Evolutionary conservation across 1,140 invertebrate genomes (phyloP).

Genomic region (Rhyzopertha dominica): DNA sequence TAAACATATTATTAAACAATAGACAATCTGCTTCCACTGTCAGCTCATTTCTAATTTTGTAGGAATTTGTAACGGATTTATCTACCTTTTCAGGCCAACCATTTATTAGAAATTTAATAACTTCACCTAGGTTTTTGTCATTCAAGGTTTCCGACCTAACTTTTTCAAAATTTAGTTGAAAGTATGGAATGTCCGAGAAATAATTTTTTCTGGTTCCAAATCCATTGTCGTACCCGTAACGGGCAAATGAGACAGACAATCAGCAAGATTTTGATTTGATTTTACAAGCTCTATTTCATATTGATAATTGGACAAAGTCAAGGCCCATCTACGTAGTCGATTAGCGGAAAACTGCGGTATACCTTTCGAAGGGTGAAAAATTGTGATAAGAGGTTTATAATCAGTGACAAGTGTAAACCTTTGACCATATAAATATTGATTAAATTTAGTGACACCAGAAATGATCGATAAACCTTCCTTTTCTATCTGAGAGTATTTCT

Average conservation of each 20-base stretch:
- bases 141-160: background rate
- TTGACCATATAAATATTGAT: conserved; percentile 50
- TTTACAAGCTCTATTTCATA: conserved; percentile 37
- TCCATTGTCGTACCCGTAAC: background rate
- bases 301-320: conserved; percentile 35
- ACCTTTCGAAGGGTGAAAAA: conserved; percentile 41
- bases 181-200: background rate
- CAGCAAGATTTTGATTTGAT: conserved; percentile 30
- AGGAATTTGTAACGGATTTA: background rate
- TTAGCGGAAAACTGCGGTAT: conserved; percentile 31
- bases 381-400: conserved; percentile 46
- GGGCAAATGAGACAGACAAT: conserved; percentile 33
- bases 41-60: conserved; percentile 4
- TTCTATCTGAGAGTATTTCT: conserved; percentile 51
- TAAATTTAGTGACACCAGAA: conserved; percentile 50
- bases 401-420: conserved; percentile 49
- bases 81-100: too few relatives aligned
- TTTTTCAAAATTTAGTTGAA: conserved; percentile 1
- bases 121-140: background rate
- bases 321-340: conserved; percentile 36
- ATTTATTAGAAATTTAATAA: too few relatives aligned
- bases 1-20: too few relatives aligned
- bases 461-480: conserved; percentile 52
- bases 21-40: conserved; percentile 3
- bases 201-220: background rate